Base-by-base conservation (phyloP, 2,888 invertebrate genomes). In the Deilephila porcellus region DNA sequence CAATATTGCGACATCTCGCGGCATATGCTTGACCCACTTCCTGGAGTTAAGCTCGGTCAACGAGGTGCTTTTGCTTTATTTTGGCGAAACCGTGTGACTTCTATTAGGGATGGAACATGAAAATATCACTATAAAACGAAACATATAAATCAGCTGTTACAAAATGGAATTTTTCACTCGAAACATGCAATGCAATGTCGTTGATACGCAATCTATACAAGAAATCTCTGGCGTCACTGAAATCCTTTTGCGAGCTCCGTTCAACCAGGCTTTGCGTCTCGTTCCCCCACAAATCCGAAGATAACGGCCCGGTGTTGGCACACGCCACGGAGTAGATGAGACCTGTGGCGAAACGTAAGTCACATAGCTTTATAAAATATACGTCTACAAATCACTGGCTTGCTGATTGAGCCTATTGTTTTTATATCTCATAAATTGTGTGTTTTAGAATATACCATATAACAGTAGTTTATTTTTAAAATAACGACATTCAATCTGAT, bases 241-340 rank as follows among this genome's bases (percentile, higher is more conserved):
- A 84, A 85, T 85, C 85, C 83, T 82, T 85, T 82, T 82, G 79
- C 80, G 81, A 83, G 82, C 85, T 85, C 82, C 87, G 85, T 86
- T 86, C 83, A 84, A 83, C 81, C 81, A 79, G 83, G 89, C 86
- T 90, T 88, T 89, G 85, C 83, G 88, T 89, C 87, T 88, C 87
- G 86, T 88, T 88, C 86, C 82, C 83, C 86, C 84, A 87, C 86
- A 89, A 90, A 91, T 90, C 88, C 87, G 82, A 81, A 88, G 89
- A 88, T 89, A 90, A 85, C 86, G 80, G 82, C 77, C 73, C 81
- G 74, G 78, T 82, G 83, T 82, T 82, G 84, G 82, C 81, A 82
- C 77, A 79, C 75, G 77, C 76, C 82, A 82, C 80, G 79, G 80
- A 67, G 56, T 56, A 70, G 19, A 60, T 45, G 60, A 20, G 53